Evolutionary conservation across 1,140 invertebrate species (phyloP).

Genomic region (Dreissena rostriformis): DNA sequence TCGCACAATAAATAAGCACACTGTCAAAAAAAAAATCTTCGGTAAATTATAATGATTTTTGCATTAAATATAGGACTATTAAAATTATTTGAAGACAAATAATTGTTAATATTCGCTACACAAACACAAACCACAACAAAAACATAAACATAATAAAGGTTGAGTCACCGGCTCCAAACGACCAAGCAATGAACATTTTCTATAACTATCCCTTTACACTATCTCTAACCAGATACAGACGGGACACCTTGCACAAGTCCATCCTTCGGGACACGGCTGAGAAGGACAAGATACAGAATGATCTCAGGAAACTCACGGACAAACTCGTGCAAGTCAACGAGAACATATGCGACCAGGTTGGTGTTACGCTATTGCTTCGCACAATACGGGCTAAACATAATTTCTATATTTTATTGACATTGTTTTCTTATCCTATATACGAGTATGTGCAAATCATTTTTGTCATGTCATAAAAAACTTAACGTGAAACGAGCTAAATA

Average conservation of each 20-base stretch:
- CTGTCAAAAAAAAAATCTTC: not conserved
- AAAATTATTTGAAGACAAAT: not conserved
- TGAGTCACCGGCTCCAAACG: not conserved
- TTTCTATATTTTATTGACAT: no score
- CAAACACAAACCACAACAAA: not conserved
- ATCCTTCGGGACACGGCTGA: conserved; percentile 23
- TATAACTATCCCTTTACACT: not conserved
- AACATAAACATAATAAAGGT: not conserved
- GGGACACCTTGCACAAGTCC: conserved; percentile 29
- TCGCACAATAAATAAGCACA: no score
- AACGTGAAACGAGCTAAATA: no score
- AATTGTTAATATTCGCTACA: not conserved
- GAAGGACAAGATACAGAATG: conserved; percentile 48
- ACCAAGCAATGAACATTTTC: not conserved
- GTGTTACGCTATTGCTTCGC: no score
- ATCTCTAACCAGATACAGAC: conserved; percentile 33
- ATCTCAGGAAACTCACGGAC: conserved; percentile 40
- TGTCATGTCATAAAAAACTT: no score
- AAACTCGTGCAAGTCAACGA: conserved; percentile 42
- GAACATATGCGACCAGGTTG: conserved; percentile 29
- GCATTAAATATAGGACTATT: not conserved
- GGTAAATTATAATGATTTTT: not conserved
- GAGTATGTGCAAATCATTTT: no score
- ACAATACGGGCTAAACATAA: no score
- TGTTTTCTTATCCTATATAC: no score